Evolutionary conservation across 2,797 vertebrate genomes (phyloP), one percentile per base, ranked within the genome.

Genomic region (Sebastes vulpes): DNA sequence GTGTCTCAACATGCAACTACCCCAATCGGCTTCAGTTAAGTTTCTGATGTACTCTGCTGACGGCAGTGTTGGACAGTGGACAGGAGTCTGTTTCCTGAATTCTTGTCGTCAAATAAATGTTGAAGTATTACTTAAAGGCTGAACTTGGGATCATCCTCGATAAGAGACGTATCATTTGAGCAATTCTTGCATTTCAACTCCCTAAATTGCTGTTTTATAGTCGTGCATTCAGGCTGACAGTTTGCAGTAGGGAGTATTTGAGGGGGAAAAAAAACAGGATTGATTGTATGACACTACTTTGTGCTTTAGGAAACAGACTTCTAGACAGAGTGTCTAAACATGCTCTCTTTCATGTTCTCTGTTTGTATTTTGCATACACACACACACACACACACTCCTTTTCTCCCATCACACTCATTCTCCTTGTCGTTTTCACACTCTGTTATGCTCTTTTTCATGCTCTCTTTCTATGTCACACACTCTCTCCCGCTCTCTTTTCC

Each of bases 361-460:
- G 71, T 52, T 72, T 79, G 63, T 21, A 66, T 54, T 77, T 69
- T 35, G 9, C 42, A 6, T 53, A 35, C 35, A 53, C 53, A 57
- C 57, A 58, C 53, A 48, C 25, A 25, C 23, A 25, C 38, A 31
- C 58, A 32, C 57, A 57, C 59, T 74, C 61, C 32, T 79, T 76
- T 48, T 48, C 69, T 42, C 46, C 74, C 48, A 48, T 85, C 90
- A 82, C 65, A 73, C 82, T 83, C 80, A 18, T 71, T 79, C 81
- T 69, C 72, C 79, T 77, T n/a, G 65, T 89, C 86, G n/a, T 75
- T 89, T 89, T 93, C 88, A 91, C 92, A 89, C 91, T 90, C 83
- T 35, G 77, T 88, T 87, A 76, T 92, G 90, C 90, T 91, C 91
- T 93, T 92, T 91, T 92, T 69, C 87, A 83, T 86, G 87, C 89